Percentiles rank a stretch among this genome's conserved stretches.
Conservation (phyloP, 2,113 vertebrate genomes). For the Microcebus murinus region DNA sequence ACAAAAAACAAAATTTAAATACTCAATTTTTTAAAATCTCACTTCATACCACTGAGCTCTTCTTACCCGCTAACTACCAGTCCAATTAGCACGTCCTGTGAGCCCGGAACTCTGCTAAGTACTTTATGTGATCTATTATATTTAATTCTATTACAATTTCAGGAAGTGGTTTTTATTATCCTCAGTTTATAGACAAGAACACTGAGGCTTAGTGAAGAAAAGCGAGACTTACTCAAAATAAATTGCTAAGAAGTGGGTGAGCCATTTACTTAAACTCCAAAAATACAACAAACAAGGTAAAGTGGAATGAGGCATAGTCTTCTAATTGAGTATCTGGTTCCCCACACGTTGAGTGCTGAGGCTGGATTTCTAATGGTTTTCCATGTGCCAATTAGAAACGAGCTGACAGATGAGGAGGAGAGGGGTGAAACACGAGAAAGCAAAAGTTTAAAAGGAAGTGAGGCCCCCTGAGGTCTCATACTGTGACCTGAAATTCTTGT, state of each 20-base stretch:
- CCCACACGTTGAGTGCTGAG: not conserved
- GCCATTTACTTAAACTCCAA: not conserved
- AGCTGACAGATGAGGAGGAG: not conserved
- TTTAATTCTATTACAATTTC: not conserved
- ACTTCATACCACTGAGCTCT: not conserved
- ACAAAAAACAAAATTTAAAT: not conserved
- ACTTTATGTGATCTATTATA: not conserved
- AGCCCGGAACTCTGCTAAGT: not conserved
- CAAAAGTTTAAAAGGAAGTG: not conserved
- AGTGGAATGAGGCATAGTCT: not conserved
- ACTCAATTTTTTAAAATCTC: not conserved
- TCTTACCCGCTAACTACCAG: not conserved
- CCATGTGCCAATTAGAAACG: not conserved
- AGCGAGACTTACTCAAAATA: not conserved
- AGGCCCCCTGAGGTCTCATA: not conserved
- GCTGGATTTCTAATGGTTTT: not conserved
- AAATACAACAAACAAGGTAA: not conserved
- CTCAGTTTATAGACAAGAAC: constrained; percentile 1
- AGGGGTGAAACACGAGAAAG: not conserved
- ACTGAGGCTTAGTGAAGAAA: not conserved
- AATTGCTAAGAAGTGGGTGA: not conserved
- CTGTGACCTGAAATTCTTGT: not conserved
- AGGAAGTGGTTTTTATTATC: not conserved
- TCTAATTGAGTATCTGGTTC: not conserved
- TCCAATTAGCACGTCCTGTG: not conserved